Percentiles rank a stretch among this genome's conserved stretches.
Conservation (phyloP, 2,888 invertebrate genomes). For the Calameuta idolon region DNA sequence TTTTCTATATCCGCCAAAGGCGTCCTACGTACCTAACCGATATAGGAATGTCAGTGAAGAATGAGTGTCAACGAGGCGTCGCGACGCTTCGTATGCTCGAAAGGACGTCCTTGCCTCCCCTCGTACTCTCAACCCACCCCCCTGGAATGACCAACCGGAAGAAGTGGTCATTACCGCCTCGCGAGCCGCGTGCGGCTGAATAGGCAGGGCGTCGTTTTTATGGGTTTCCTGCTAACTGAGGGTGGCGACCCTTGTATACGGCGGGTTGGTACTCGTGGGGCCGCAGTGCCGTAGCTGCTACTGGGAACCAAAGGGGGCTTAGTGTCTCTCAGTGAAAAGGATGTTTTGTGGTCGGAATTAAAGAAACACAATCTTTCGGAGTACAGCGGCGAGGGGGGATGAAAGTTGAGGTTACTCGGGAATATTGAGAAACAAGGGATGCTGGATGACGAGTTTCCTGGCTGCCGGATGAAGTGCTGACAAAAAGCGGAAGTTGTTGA, state of each 20-base stretch:
- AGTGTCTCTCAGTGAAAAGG: not conserved
- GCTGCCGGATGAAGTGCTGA: not conserved
- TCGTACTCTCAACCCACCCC: too few species aligned
- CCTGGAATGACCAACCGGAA: not conserved
- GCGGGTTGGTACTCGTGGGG: too few species aligned
- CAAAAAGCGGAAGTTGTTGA: not conserved
- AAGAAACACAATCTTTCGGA: slow-evolving; percentile 5
- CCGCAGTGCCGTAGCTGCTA: not conserved
- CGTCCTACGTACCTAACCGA: too few species aligned
- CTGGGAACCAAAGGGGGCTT: not conserved
- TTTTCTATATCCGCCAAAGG: too few species aligned
- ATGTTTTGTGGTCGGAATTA: slow-evolving; percentile 1
- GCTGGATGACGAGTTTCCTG: not conserved
- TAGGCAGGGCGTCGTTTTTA: slow-evolving; percentile 2
- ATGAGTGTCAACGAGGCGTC: too few species aligned
- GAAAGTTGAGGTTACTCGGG: not conserved
- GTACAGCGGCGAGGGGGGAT: not conserved
- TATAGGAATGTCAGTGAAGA: too few species aligned
- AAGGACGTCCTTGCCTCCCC: too few species aligned
- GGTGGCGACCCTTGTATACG: too few species aligned
- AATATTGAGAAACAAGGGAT: slow-evolving; percentile 4
- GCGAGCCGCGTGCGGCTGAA: not conserved
- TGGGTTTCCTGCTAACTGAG: not conserved
- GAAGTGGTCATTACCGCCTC: slow-evolving; percentile 7
- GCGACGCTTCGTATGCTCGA: too few species aligned